A percentile compares a stretch with the other conserved stretches of the same genome.
Conservation (phyloP, 1,140 invertebrate genomes). For the Tetramorium simillimum region DNA sequence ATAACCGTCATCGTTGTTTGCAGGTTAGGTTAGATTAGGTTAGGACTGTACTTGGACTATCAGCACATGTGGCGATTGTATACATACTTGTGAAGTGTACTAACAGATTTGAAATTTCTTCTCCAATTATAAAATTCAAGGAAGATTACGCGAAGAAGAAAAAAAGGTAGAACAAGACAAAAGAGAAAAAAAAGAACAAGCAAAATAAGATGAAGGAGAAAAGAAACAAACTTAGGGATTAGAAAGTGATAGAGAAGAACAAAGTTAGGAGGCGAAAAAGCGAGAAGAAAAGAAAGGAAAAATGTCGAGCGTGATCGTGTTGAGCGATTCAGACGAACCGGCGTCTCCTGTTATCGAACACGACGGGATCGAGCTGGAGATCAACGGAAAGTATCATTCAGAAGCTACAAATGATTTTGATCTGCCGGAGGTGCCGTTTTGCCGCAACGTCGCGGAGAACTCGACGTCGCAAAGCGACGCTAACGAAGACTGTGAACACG, state of each 20-base stretch:
- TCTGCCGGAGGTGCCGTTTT: conserved; percentile 71
- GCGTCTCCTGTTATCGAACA: neutral
- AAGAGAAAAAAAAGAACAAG: neutral
- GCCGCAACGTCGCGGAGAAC: neutral
- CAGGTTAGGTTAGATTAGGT: no score
- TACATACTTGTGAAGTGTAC: no score
- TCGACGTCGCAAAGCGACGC: neutral
- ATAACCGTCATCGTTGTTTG: no score
- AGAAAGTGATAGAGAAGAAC: neutral
- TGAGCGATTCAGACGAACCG: conserved; percentile 70
- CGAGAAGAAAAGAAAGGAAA: neutral
- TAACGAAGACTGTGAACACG: neutral
- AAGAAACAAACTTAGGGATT: neutral
- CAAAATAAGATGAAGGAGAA: neutral
- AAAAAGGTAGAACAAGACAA: neutral
- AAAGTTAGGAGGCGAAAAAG: neutral
- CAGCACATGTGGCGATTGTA: no score
- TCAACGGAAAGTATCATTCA: neutral
- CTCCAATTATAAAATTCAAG: neutral
- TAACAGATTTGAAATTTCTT: no score
- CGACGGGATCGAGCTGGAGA: neutral
- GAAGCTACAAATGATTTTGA: conserved; percentile 56
- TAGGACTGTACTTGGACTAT: no score
- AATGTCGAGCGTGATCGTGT: conserved; percentile 65
- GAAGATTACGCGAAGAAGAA: neutral